Evolutionary conservation across 2,797 vertebrate genomes (phyloP).

Genomic region (Hydrolagus colliei): DNA sequence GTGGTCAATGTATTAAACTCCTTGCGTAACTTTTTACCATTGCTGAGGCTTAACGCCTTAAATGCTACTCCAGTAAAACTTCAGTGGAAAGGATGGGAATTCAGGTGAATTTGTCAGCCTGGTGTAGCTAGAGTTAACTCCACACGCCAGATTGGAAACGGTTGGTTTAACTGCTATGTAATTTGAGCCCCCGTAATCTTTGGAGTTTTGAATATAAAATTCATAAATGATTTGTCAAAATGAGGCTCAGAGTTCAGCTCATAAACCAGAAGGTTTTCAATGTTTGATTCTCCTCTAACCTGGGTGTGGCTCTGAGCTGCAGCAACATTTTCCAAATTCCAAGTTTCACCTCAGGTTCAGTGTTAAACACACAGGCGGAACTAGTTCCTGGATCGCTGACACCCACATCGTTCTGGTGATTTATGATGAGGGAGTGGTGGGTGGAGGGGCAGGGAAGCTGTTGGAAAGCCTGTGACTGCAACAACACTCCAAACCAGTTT

Average conservation of each 20-base stretch:
- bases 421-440: constrained; percentile 4
- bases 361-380: constrained; percentile 24
- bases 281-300: neutral
- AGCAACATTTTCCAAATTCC: constrained; percentile 20
- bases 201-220: neutral
- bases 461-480: neutral
- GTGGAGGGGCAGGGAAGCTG: neutral
- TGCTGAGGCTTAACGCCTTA: too few relatives aligned
- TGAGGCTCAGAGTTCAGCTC: neutral
- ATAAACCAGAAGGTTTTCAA: neutral
- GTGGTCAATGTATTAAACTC: too few relatives aligned
- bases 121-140: neutral
- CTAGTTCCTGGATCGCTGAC: constrained; percentile 25
- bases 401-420: constrained; percentile 10
- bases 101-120: neutral
- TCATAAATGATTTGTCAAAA: neutral
- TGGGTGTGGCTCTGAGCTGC: neutral
- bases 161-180: neutral
- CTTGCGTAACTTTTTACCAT: too few relatives aligned
- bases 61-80: too few relatives aligned
- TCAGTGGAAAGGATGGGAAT: neutral
- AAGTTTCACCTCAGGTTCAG: constrained; percentile 14
- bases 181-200: neutral
- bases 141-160: neutral
- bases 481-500: constrained; percentile 17